Conservation (phyloP, 2,797 vertebrate species). For the Pseudomugil gertrudae region DNA sequence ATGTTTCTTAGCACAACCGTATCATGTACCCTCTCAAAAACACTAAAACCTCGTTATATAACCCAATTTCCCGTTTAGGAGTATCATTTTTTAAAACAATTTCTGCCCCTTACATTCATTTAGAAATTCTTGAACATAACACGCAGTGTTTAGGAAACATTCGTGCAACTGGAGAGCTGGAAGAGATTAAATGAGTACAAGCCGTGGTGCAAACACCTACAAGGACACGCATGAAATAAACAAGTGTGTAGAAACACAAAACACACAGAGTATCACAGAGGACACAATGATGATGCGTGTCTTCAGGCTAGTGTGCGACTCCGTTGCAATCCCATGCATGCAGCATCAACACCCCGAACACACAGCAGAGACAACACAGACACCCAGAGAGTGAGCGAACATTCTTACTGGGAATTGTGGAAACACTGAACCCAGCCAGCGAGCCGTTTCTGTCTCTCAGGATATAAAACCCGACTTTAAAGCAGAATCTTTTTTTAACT, state of each 20-base stretch:
- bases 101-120: background rate
- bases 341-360: conserved; percentile 11
- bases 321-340: conserved; percentile 39
- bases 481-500: background rate
- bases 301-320: conserved; percentile 56
- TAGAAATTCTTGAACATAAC: background rate
- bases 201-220: background rate
- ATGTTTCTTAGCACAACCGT: background rate
- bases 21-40: background rate
- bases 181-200: background rate
- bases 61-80: background rate
- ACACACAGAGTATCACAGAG: conserved; percentile 25
- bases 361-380: conserved; percentile 28
- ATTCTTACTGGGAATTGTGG: conserved; percentile 19
- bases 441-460: conserved; percentile 4
- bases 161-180: background rate
- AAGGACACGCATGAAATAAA: conserved; percentile 21
- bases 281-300: conserved; percentile 55
- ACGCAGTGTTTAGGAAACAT: conserved; percentile 3
- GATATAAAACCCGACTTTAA: background rate
- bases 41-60: background rate
- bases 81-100: background rate
- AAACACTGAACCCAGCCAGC: conserved; percentile 4
- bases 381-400: conserved; percentile 11
- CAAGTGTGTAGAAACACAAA: background rate